Conservation (phyloP, 2,113 vertebrate genomes). For the Camarhynchus parvulus region DNA sequence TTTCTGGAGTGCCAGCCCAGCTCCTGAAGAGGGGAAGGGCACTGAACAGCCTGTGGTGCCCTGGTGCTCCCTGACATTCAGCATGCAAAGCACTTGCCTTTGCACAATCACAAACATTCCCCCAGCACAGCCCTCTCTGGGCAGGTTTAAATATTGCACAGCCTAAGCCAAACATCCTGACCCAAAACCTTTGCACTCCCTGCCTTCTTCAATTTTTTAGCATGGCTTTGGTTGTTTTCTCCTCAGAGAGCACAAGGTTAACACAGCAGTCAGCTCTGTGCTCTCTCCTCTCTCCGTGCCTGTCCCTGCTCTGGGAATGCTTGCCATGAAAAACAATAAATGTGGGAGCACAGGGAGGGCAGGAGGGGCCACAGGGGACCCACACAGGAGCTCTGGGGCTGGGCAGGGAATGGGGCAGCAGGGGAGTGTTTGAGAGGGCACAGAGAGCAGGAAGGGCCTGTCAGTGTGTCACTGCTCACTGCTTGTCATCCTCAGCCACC, state of each 20-base stretch:
- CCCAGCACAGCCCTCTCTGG: not conserved
- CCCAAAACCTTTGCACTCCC: not conserved
- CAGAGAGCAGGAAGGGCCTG: too few species aligned
- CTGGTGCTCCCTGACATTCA: not conserved
- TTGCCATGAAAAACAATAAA: not conserved
- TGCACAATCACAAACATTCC: not conserved
- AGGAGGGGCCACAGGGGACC: not conserved
- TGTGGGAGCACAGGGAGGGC: not conserved
- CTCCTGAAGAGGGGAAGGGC: not conserved
- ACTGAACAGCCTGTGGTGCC: not conserved
- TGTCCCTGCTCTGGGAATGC: not conserved
- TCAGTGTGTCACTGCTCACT: too few species aligned
- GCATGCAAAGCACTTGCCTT: not conserved
- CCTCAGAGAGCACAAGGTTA: not conserved
- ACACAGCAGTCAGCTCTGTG: not conserved
- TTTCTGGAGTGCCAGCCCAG: not conserved
- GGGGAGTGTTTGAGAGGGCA: too few species aligned
- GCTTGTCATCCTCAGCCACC: too few species aligned
- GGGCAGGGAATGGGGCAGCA: too few species aligned
- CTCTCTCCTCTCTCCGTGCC: not conserved
- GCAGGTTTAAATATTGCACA: not conserved
- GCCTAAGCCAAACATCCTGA: not conserved
- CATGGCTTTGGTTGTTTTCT: not conserved
- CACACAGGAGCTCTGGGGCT: too few species aligned
- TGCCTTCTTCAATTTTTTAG: not conserved